Base-by-base conservation (phyloP, 2,113 vertebrate species). In the Glareola pratincola region DNA sequence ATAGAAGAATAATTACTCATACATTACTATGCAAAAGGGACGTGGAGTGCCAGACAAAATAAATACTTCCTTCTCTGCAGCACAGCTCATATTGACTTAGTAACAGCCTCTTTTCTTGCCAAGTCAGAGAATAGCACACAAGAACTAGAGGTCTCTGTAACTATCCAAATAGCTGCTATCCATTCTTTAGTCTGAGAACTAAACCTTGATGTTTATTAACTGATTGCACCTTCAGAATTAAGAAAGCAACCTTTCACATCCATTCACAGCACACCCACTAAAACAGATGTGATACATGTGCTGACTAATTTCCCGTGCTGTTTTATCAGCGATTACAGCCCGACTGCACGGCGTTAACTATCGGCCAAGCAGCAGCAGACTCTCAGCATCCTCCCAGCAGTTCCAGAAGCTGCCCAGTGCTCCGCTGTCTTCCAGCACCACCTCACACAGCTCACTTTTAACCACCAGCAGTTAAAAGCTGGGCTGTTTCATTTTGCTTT, bases 11-110 rank as follows among this genome's bases (percentile, higher is more conserved):
- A 89, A 92, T 64, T 50, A 81, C 79, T 85, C 32, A 60, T 24
- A 5, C 17, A 30, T 92, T 95, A 69, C 82, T 93, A 75, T 85
- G 69, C 87, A 85, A 68, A 86, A 92, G 66, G 11, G 5, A 39
- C 69, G 19, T 8, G 48, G 64, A 84, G 34, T 48, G 69, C 94
- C 73, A 89, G 94, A 77, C 77, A 75, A 94, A 94, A 89, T 43
- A 84, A 92, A 80, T 57, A 60, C 29, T 94, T 88, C 50, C 69
- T 88, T 89, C 83, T 92, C 60, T 60, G 63, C 73, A 79, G 60
- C 72, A 37, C 6, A 81, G 69, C 63, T 72, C 50, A 32, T 73
- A 48, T 30, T 91, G 83, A 43, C 78, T 96, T 75, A 64, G 69
- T 45, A 87, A 30, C 36, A 82, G 34, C 56, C 36, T 64, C 56